Percentiles rank a stretch among this genome's conserved stretches.
phyloP scores from a whole-genome alignment of 2,797 vertebrate genomes.

The Crypturellus tataupa region DNA sequence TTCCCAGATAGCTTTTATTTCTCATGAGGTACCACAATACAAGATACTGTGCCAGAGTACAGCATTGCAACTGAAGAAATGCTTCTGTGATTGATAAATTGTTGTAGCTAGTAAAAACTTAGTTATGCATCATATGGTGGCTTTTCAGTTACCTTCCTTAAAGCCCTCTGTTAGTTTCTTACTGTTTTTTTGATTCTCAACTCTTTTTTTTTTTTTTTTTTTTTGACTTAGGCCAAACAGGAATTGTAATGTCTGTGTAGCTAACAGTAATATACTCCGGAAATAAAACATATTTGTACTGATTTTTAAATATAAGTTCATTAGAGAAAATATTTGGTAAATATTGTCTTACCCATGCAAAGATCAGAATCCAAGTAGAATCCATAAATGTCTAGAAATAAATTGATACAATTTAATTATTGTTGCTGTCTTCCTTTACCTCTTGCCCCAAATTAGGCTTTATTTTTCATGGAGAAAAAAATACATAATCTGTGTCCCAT shows the following conservation, averaged over 20 bases:
- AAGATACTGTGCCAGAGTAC: neutral
- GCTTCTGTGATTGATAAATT: neutral
- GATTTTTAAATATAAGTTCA: neutral
- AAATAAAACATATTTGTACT: neutral
- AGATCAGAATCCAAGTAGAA: neutral
- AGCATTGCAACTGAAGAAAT: neutral
- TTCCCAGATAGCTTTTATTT: neutral
- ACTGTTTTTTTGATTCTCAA: neutral
- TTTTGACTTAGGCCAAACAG: neutral
- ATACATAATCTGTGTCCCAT: accelerated
- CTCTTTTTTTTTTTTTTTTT: neutral
- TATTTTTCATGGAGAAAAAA: neutral
- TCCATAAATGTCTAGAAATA: conserved; percentile 53
- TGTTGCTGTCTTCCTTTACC: neutral
- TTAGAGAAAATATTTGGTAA: neutral
- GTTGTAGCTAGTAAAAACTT: neutral
- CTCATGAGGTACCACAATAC: neutral
- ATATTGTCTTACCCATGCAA: conserved; percentile 47
- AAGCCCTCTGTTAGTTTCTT: neutral
- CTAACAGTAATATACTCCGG: neutral
- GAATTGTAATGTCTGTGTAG: neutral
- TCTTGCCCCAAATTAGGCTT: neutral
- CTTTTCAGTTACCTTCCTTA: conserved; percentile 13
- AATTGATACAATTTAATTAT: conserved; percentile 41
- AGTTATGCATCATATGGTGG: neutral